Evolutionary conservation across 2,113 vertebrate species (phyloP), one percentile per base, ranked within the genome.

Genomic region (Tachycineta bicolor): DNA sequence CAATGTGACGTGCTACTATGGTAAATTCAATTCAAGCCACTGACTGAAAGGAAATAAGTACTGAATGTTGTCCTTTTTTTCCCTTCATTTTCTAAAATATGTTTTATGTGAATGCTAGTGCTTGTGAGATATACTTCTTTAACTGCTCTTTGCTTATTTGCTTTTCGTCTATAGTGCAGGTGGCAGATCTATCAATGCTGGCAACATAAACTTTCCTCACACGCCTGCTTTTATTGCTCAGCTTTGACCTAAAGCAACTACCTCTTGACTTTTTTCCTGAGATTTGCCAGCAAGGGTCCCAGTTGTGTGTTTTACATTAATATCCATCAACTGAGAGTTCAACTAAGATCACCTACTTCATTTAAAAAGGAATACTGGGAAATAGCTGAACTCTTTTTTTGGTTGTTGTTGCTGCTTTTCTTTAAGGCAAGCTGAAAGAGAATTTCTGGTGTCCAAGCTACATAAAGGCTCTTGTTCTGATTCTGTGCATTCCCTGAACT

Each of bases 21-120:
- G 67, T 93, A 90, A 94, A 96, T 94, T 96, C 91, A 91, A 92
- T 92, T 97, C 93, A 93, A 97, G 96, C 86, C 95, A 90, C 80
- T 88, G 81, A 88, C 77, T 96, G 90, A 85, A 94, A 97, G 93
- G 76, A 85, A 97, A 78, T 93, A 93, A 97, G 84, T 83, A 95
- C 47, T 47, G 79, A 91, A 67, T 80, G 55, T 73, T 96, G 85
- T 68, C 69, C 79, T 94, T 95, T 70, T 31, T 5, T 7, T 3
- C 2, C 31, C 65, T 95, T 93, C 39, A 59, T 83, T 95, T 96
- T 91, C 74, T 94, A 77, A 93, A 91, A 86, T 65, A 52, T 3
- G 1, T 83, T 91, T 94, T 94, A 62, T 64, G 60, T 53, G 74
- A 91, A 88, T 88, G 64, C 31, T 82, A 71, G 85, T 73, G 78